Evolutionary conservation across 2,888 invertebrate species (phyloP), one percentile per base, ranked within the genome.

Genomic region (Chloroclysta siterata): DNA sequence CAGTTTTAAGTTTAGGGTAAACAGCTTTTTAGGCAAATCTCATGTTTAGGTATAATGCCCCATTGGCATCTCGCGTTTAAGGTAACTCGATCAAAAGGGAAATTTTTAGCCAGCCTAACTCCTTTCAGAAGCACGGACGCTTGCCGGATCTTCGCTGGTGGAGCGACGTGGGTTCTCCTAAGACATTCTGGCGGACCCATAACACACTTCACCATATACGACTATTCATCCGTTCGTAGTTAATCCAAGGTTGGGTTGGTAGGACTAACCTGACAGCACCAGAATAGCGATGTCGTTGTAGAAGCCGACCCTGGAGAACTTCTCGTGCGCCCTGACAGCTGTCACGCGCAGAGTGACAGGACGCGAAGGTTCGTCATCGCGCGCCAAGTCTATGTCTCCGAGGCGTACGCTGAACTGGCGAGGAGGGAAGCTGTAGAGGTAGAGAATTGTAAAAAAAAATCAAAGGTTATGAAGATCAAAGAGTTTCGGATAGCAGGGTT

Each of bases 271-370:
- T 74, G 94, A 95, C 29, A 98, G 85, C 69, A 96, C 95, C 48
- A 98, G 89, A n/a, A 98, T 85, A 0, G 98, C 99, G 65, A 99
- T 97, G 81, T 99, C 99, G 74, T 99, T 98, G 85, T 98, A 98
- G 85, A 97, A 98, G n/a, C 98, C 98, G 62, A 97, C 96, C 56
- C 98, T 94, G 8, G 96, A 97, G 90, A 98, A 98, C 79, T 96
- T 88, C 17, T 96, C 96, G 88, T 98, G 98, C 0, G 97, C 97
- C 44, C 95, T 94, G 29, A 98, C 96, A 67, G 96, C 96, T 14
- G 94, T 93, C 17, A 98, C 97, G 5, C 95, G 93, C 78, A 96
- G 95, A 0, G 97, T 97, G 56, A 96, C 95, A 0, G 97, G 97
- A 0, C 95, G 94, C 0, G 97, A 97, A 0, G 97, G 97, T 80